phyloP scores from a whole-genome alignment of 37 sponge, comb jelly and placozoan genomes.

The Chondrosia reniformis region DNA sequence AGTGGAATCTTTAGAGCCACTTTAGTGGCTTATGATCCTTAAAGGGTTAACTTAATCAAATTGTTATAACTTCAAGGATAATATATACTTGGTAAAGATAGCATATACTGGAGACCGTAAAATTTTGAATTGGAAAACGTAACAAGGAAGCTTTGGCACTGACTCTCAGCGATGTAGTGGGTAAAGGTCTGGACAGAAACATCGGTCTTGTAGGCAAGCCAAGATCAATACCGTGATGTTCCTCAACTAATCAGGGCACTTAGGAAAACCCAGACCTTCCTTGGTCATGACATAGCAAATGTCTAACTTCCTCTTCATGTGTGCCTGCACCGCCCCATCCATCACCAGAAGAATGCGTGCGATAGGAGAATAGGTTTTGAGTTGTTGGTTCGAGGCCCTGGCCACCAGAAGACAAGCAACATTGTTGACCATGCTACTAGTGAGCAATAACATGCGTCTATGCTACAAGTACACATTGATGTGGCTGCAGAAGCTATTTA shows the following conservation, averaged over 20 bases:
- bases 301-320: conserved; percentile 38
- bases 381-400: conserved; percentile 16
- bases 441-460: too few relatives aligned
- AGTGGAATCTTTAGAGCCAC: too few relatives aligned
- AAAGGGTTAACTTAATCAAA: too few relatives aligned
- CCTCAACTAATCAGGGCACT: conserved; percentile 35
- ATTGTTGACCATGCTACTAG: too few relatives aligned
- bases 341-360: conserved; percentile 20
- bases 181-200: not conserved
- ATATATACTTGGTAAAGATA: too few relatives aligned
- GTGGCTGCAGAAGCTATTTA: conserved; percentile 50
- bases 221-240: conserved; percentile 57
- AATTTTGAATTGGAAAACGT: not conserved
- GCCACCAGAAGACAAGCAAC: too few relatives aligned
- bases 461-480: too few relatives aligned
- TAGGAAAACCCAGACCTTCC: conserved; percentile 36
- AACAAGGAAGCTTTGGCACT: not conserved
- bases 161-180: conserved; percentile 2
- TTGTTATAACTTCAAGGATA: too few relatives aligned
- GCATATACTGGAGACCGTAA: not conserved
- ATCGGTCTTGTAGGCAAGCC: conserved; percentile 14
- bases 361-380: conserved; percentile 31
- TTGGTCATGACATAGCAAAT: conserved; percentile 30
- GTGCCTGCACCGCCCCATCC: conserved; percentile 8
- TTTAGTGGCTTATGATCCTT: too few relatives aligned